phyloP scores from a whole-genome alignment of 2,888 invertebrate species.

The Acronicta psi region DNA sequence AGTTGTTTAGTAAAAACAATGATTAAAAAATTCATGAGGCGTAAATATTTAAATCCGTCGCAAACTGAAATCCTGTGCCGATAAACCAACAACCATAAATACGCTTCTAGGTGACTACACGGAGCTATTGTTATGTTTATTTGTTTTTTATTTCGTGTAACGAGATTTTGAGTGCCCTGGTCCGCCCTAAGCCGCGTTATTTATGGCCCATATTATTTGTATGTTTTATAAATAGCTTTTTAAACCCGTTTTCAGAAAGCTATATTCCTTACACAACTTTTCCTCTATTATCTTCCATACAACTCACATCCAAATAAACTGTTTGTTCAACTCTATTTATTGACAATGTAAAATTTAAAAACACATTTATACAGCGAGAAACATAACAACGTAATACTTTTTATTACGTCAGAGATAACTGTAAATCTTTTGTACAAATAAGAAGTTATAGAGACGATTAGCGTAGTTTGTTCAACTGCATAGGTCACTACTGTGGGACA shows the following conservation, averaged over 20 bases:
- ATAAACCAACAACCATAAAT: constrained; percentile 75
- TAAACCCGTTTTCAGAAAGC: constrained; percentile 74
- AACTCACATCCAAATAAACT: constrained; percentile 71
- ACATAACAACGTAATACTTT: constrained; percentile 31
- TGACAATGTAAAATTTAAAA: constrained; percentile 42
- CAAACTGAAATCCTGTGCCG: constrained; percentile 77
- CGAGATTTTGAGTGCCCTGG: constrained; percentile 77
- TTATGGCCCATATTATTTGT: constrained; percentile 80
- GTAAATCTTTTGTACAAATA: constrained; percentile 23
- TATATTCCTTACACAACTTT: constrained; percentile 76
- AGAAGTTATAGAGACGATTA: constrained; percentile 18
- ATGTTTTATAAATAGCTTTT: constrained; percentile 76
- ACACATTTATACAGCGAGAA: constrained; percentile 44
- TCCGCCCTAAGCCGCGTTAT: constrained; percentile 86
- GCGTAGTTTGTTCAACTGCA: constrained; percentile 26
- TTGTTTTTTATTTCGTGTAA: constrained; percentile 81
- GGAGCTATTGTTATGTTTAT: constrained; percentile 84
- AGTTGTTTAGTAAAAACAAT: constrained; percentile 52
- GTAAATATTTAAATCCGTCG: constrained; percentile 25
- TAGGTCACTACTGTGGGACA: constrained; percentile 4
- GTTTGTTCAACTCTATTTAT: constrained; percentile 56
- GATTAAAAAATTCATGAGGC: constrained; percentile 29
- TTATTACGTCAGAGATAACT: constrained; percentile 42
- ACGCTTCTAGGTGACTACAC: constrained; percentile 88
- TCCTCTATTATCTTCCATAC: constrained; percentile 77